phyloP scores from a whole-genome alignment of 2,797 vertebrate species.

The Neosalanx taihuensis region DNA sequence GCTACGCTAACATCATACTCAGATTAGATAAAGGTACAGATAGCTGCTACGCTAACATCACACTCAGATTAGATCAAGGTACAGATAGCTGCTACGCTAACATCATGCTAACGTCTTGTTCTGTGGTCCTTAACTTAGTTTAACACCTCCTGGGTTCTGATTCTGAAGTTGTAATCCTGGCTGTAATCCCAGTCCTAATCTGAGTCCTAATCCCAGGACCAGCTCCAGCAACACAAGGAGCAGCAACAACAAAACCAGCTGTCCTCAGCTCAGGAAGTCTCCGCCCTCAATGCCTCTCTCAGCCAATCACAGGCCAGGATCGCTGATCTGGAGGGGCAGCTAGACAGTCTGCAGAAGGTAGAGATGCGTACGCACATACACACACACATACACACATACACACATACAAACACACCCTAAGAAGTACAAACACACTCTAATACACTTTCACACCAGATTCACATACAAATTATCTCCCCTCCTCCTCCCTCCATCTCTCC shows the following conservation, averaged over 20 bases:
- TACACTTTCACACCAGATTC: neutral
- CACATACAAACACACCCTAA: conserved; percentile 5
- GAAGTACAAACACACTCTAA: neutral
- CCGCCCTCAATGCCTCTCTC: conserved; percentile 76
- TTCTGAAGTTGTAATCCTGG: no score
- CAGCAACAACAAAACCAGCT: conserved; percentile 51
- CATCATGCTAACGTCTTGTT: no score
- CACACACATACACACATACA: neutral
- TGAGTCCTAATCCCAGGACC: conserved; percentile 62
- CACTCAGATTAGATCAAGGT: no score
- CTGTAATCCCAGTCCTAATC: conserved; percentile 37
- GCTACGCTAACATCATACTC: no score
- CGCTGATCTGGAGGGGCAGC: conserved; percentile 76
- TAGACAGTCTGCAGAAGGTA: conserved; percentile 85
- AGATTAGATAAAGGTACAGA: no score
- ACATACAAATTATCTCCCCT: neutral
- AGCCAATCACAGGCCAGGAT: conserved; percentile 80
- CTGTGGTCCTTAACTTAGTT: neutral
- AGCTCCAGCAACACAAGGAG: conserved; percentile 65
- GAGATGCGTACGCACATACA: neutral
- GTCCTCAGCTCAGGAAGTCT: conserved; percentile 75
- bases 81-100: no score
- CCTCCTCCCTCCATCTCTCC: neutral
- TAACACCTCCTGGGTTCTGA: no score
- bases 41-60: no score